Percentiles rank a stretch among this genome's conserved stretches.
Conservation (phyloP, 2,888 invertebrate genomes). For the Lepetodrilus schrolli region DNA sequence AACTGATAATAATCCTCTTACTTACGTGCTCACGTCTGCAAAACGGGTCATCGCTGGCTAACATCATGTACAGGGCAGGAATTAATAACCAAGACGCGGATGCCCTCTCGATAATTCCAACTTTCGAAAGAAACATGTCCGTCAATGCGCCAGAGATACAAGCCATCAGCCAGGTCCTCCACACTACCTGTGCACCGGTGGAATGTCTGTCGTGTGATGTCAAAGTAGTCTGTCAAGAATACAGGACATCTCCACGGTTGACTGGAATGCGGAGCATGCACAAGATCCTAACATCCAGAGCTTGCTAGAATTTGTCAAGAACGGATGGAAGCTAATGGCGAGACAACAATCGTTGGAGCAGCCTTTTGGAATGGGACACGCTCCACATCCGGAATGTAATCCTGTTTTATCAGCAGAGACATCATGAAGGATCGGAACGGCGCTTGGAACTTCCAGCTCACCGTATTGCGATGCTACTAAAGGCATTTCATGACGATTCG, state of each 20-base stretch:
- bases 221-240: neutral
- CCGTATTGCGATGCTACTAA: neutral
- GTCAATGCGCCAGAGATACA: neutral
- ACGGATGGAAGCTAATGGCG: neutral
- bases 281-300: neutral
- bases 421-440: neutral
- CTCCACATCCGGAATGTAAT: neutral
- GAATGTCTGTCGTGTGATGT: neutral
- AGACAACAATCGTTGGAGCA: neutral
- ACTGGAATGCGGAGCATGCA: neutral
- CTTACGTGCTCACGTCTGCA: constrained; percentile 7
- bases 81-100: neutral
- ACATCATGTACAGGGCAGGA: neutral
- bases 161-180: neutral
- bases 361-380: neutral
- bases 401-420: neutral
- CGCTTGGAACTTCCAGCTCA: neutral
- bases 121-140: no score
- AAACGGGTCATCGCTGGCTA: neutral
- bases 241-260: neutral
- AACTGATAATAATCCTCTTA: constrained; percentile 33
- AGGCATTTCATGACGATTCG: neutral
- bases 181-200: neutral
- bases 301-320: neutral
- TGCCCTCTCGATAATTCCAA: no score